A percentile compares a stretch with the other conserved stretches of the same genome.
These are phyloP conservation scores for Pao palembangensis DNA, from an alignment of 2,113 vertebrate genomes.

Conservation along the genomic window DNA sequence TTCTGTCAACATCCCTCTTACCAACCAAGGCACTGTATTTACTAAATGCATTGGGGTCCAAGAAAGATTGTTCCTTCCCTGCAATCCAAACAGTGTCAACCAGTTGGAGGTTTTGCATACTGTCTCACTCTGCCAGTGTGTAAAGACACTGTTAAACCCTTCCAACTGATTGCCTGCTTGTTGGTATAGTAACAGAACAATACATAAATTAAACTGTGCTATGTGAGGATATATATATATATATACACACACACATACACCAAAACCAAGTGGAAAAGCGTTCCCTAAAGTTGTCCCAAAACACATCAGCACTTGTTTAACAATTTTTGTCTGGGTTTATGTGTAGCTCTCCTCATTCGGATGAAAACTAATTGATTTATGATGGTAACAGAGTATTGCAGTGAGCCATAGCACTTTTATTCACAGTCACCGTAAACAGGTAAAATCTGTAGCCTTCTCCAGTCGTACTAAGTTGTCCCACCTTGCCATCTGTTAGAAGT, in stretches of 20 bases:
- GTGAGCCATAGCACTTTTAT: neutral
- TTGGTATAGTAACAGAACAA: conserved; percentile 55
- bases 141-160: conserved; percentile 55
- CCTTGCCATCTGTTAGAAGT: conserved; percentile 56
- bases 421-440: conserved; percentile 26
- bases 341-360: conserved; percentile 19
- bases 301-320: conserved; percentile 50
- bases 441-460: conserved; percentile 12
- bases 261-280: conserved; percentile 39
- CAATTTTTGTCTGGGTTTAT: conserved; percentile 23
- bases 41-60: conserved; percentile 68
- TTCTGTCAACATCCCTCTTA: conserved; percentile 78
- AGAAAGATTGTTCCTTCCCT: conserved; percentile 68
- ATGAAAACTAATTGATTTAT: conserved; percentile 37
- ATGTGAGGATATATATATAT: conserved; percentile 26
- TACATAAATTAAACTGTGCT: conserved; percentile 56
- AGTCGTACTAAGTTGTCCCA: conserved; percentile 14
- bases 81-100: conserved; percentile 67
- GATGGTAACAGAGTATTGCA: conserved; percentile 16
- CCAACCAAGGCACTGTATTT: conserved; percentile 68
- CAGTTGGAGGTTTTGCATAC: conserved; percentile 58
- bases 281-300: conserved; percentile 33
- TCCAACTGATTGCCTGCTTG: conserved; percentile 53
- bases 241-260: too few relatives aligned
- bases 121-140: conserved; percentile 60